Evolutionary conservation across 2,797 vertebrate genomes (phyloP).

Genomic region (Hemibagrus guttatus): DNA sequence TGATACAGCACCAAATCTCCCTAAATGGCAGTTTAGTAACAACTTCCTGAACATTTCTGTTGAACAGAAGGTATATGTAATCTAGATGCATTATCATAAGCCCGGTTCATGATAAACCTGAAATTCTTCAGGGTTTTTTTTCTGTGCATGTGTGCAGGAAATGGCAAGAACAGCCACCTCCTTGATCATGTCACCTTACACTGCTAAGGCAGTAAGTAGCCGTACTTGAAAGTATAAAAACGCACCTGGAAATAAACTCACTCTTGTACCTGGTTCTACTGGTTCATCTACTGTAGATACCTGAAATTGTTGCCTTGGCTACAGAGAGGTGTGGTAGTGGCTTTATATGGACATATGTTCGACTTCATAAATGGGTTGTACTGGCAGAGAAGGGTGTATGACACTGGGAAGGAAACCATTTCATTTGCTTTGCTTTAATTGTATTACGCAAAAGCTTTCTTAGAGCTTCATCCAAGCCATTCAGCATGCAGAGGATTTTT

Average conservation of each 20-base stretch:
- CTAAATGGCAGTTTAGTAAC: background rate
- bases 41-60: background rate
- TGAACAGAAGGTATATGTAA: background rate
- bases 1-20: background rate
- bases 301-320: background rate
- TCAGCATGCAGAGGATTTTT: too few species aligned
- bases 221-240: background rate
- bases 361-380: background rate
- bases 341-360: background rate
- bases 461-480: background rate
- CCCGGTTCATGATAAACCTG: background rate
- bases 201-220: background rate
- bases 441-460: background rate
- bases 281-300: slow-evolving; percentile 23
- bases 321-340: background rate
- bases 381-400: background rate
- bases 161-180: too few species aligned
- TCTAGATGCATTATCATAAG: background rate
- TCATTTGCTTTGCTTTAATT: background rate
- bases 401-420: background rate
- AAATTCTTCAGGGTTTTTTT: background rate
- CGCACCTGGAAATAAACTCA: background rate
- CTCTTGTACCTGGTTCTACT: slow-evolving; percentile 13
- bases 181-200: background rate
- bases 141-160: background rate